Conservation (phyloP, 2,113 vertebrate species). For the Malurus alboscapulatus region DNA sequence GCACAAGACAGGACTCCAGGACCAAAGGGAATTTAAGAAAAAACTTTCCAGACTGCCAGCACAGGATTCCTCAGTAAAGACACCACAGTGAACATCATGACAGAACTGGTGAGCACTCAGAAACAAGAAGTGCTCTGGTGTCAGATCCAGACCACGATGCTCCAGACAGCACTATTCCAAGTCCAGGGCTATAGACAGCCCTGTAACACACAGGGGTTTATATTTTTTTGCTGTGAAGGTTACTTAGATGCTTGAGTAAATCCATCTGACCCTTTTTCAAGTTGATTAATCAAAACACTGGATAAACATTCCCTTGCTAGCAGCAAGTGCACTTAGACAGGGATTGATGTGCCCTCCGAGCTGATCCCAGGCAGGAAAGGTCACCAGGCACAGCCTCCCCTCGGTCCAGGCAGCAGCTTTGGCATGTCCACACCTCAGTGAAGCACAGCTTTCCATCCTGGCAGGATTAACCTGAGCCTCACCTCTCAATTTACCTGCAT, state of each 20-base stretch:
- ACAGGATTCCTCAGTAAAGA: neutral
- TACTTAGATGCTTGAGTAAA: slow-evolving; percentile 19
- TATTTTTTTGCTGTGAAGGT: neutral
- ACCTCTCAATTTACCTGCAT: neutral
- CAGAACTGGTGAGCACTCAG: neutral
- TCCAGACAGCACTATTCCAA: neutral
- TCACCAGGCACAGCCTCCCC: neutral
- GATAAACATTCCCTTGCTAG: neutral
- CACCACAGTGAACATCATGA: neutral
- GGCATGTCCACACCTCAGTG: neutral
- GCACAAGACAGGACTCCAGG: neutral
- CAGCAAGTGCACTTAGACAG: neutral
- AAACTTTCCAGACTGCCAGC: neutral
- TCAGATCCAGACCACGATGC: neutral
- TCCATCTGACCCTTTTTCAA: slow-evolving; percentile 36
- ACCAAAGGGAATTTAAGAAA: neutral
- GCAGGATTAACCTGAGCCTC: neutral
- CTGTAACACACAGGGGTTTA: neutral
- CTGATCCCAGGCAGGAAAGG: neutral
- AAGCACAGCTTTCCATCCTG: neutral
- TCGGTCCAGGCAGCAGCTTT: neutral
- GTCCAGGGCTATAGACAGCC: neutral
- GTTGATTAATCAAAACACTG: slow-evolving; percentile 5
- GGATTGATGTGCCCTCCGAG: rapidly evolving
- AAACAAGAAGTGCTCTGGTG: neutral